A percentile compares a stretch with the other conserved stretches of the same genome.
Evolutionary conservation across 2,113 vertebrate species (phyloP).

Genomic region (Platycercus adscitus): DNA sequence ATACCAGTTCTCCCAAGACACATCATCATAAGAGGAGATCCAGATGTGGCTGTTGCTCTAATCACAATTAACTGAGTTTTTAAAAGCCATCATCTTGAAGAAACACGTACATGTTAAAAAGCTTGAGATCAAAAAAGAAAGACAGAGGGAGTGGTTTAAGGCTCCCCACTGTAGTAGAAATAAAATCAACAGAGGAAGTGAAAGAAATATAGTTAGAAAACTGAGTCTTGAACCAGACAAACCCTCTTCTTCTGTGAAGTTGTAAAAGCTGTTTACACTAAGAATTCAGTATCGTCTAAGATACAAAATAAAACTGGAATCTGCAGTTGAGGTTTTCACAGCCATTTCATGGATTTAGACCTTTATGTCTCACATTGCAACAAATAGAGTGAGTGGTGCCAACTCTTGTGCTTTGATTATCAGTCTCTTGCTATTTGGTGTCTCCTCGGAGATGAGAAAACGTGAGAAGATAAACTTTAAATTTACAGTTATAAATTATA

Average conservation of each 20-base stretch:
- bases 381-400: neutral
- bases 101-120: constrained; percentile 1
- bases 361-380: neutral
- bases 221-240: neutral
- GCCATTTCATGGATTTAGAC: neutral
- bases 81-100: neutral
- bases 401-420: neutral
- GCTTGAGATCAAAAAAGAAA: neutral
- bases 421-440: neutral
- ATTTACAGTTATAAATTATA: neutral
- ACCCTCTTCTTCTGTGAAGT: neutral
- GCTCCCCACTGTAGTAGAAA: neutral
- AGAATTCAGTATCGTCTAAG: neutral
- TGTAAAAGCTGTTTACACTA: neutral
- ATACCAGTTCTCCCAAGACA: neutral
- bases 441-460: neutral
- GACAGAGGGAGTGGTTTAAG: neutral
- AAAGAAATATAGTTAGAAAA: constrained; percentile 31
- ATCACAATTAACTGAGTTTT: neutral
- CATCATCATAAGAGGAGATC: neutral
- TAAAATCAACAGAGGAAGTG: constrained; percentile 9
- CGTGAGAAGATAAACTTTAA: neutral
- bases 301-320: neutral
- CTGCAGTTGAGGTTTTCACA: neutral
- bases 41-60: neutral